Percentiles rank a stretch among this genome's conserved stretches.
phyloP scores from a whole-genome alignment of 2,113 vertebrate species.

The Corythoichthys haematopterus region DNA sequence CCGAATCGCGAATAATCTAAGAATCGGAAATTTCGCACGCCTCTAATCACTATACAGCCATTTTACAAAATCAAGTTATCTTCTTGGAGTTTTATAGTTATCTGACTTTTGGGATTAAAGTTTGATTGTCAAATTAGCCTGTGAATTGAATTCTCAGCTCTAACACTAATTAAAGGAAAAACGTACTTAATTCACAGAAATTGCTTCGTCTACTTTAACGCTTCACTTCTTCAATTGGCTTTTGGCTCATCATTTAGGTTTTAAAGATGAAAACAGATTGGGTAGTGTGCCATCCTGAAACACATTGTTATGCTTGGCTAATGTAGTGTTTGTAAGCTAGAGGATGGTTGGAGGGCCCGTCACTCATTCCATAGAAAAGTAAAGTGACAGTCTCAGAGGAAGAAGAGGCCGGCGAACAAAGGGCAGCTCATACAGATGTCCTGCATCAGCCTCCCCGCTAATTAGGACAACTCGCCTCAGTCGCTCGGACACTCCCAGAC shows the following conservation, averaged over 20 bases:
- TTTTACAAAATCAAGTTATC: too few species aligned
- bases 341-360: constrained; percentile 29
- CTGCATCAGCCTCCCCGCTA: constrained; percentile 62
- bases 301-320: constrained; percentile 9
- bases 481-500: constrained; percentile 46
- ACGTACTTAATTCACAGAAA: neutral
- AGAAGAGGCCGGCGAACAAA: constrained; percentile 63
- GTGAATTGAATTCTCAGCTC: too few species aligned
- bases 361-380: constrained; percentile 56
- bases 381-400: constrained; percentile 60
- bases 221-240: neutral
- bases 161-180: too few species aligned
- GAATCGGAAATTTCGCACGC: too few species aligned
- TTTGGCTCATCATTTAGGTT: constrained; percentile 2
- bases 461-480: constrained; percentile 62
- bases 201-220: neutral
- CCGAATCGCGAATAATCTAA: too few species aligned
- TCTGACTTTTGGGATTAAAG: too few species aligned
- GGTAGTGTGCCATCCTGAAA: constrained; percentile 1
- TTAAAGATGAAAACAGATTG: constrained; percentile 9
- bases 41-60: too few species aligned
- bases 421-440: constrained; percentile 59
- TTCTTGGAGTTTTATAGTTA: too few species aligned
- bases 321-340: constrained; percentile 31
- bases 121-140: too few species aligned